These are phyloP conservation scores for Pararge aegeria DNA, from an alignment of 1,140 invertebrate genomes.

Conservation along the genomic window DNA sequence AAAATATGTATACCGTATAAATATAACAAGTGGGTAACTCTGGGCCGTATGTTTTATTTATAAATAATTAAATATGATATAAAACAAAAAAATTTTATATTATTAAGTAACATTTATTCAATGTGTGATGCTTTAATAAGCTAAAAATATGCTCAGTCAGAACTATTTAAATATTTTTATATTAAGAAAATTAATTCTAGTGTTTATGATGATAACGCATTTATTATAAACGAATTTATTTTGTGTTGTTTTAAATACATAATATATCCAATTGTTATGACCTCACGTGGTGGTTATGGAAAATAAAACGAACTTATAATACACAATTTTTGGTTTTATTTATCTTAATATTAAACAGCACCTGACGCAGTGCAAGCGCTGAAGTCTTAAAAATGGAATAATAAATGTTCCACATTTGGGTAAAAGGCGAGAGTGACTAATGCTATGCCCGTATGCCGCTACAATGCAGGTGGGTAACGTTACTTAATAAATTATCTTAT, in stretches of 20 bases:
- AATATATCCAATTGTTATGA: slow-evolving; percentile 46
- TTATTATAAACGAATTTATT: slow-evolving; percentile 78
- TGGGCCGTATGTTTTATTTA: slow-evolving; percentile 1
- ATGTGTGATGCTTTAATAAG: slow-evolving; percentile 46
- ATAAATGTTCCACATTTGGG: too few species aligned
- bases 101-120: slow-evolving; percentile 4
- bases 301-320: slow-evolving; percentile 31
- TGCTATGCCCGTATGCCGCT: too few species aligned
- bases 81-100: slow-evolving; percentile 3
- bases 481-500: too few species aligned
- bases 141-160: slow-evolving; percentile 55
- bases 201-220: slow-evolving; percentile 57
- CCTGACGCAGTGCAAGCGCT: too few species aligned
- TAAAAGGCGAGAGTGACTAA: too few species aligned
- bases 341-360: not conserved
- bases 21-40: not conserved
- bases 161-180: slow-evolving; percentile 62
- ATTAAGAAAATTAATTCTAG: slow-evolving; percentile 48
- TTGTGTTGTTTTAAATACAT: slow-evolving; percentile 57
- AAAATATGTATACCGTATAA: not conserved
- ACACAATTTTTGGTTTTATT: slow-evolving; percentile 2
- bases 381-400: too few species aligned
- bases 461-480: too few species aligned
- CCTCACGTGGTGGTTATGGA: slow-evolving; percentile 28
- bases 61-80: slow-evolving; percentile 5